phyloP scores from a whole-genome alignment of 2,888 invertebrate species.

The Merodon equestris region DNA sequence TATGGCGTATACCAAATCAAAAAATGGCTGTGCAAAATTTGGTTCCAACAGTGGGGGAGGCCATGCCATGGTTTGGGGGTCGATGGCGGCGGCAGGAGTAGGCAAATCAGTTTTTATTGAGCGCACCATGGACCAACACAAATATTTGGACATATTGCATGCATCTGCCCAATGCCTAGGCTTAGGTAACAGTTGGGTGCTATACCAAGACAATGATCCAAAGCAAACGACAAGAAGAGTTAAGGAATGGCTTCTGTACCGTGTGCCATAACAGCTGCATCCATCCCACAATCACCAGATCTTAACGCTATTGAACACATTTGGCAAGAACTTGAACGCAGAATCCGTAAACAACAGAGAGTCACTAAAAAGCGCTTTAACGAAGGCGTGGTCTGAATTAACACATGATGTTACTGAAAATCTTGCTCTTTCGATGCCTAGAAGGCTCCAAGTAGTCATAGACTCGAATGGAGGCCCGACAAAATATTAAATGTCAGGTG shows the following conservation, averaged over 20 bases:
- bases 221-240: background rate
- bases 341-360: constrained; percentile 1
- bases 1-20: too few species aligned
- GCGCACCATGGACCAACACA: background rate
- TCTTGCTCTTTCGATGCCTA: background rate
- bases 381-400: background rate
- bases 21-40: background rate
- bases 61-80: constrained; percentile 1
- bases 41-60: constrained; percentile 3
- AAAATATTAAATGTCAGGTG: background rate
- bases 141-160: background rate
- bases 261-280: background rate
- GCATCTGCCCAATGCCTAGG: constrained; percentile 1
- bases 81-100: background rate
- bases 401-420: background rate
- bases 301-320: too few species aligned
- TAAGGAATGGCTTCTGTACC: constrained; percentile 6
- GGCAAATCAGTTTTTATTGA: background rate
- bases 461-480: constrained; percentile 4
- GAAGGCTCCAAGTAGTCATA: background rate
- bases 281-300: constrained; percentile 1
- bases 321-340: too few species aligned
- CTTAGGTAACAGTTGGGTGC: constrained; percentile 1
- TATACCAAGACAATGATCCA: constrained; percentile 1
- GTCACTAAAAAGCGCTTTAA: background rate